These are phyloP conservation scores for Labia minor DNA, from an alignment of 2,888 invertebrate species.

Conservation along the genomic window DNA sequence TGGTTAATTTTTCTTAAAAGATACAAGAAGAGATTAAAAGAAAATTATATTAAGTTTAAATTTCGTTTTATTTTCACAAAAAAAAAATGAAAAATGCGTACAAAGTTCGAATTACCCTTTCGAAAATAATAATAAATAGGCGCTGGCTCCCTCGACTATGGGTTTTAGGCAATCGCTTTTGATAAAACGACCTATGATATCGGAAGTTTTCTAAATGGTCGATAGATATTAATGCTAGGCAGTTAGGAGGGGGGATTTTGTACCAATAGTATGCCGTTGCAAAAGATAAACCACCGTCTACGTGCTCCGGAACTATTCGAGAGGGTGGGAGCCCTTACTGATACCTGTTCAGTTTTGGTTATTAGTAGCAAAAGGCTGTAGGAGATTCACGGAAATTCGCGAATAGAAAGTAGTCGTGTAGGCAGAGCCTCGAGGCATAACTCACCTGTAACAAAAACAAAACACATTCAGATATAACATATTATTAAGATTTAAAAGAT, in stretches of 20 bases:
- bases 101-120: no score
- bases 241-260: neutral
- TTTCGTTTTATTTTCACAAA: no score
- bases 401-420: neutral
- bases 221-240: slow-evolving; percentile 7
- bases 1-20: no score
- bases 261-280: neutral
- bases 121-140: neutral
- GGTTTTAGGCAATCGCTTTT: neutral
- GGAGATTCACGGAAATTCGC: neutral
- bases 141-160: neutral
- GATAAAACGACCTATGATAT: neutral
- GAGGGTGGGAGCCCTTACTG: neutral
- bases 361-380: neutral
- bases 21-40: no score
- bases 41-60: no score
- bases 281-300: neutral
- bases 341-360: neutral
- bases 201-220: slow-evolving; percentile 13
- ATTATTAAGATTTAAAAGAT: no score
- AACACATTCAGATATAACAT: neutral
- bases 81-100: no score
- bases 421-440: neutral
- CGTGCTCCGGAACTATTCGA: neutral
- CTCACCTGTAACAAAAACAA: slow-evolving; percentile 4